Base-by-base conservation (phyloP, 1,140 invertebrate species). In the Megalonaias nervosa region DNA sequence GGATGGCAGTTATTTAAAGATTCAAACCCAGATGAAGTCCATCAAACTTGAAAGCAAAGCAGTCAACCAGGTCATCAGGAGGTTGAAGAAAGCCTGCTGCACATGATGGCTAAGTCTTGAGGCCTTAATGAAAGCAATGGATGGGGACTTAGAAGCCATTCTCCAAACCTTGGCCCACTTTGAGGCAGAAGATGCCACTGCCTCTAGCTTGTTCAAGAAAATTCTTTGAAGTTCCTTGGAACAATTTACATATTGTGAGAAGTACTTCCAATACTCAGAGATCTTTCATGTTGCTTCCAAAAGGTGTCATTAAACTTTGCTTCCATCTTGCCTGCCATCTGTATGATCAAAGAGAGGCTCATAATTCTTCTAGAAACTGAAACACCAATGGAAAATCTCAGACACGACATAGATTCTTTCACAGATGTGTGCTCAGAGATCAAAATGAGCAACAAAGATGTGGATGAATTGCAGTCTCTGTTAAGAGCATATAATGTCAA, bases 31-130 rank as follows among this genome's bases (percentile, higher is more conserved):
- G 13, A 14, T 68, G 38, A 74, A 74, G 66, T n/a, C 66, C 1
- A 21, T 70, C 9, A 69, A 16, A 9, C 15, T 69, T 0, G 62
- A 48, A 15, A 48, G 16, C 2, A 59, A 74, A 17, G 67, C 21
- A 17, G 23, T 17, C 14, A 68, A 74, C 23, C n/a, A 55, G 15
- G 58, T 79, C 56, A 26, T 15, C 48, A 75, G 76, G 57, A 57
- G 57, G 21, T 56, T 80, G 31, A 80, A 80, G 55, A 80, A 72
- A 48, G 78, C 78, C 11, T 75, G 73, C 38, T 31, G 55, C 59
- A 80, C 74, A 56, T 67, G 78, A 75, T 80, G 78, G 78, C 65
- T 80, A 19, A 67, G 68, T 26, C 68, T 80, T 61, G 73, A 80
- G 13, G 64, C 64, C 9, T 65, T 74, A 16, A 65, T 78, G 6